Evolutionary conservation across 2,113 vertebrate genomes (phyloP), one percentile per base, ranked within the genome.

Genomic region (Dasyprocta punctata): DNA sequence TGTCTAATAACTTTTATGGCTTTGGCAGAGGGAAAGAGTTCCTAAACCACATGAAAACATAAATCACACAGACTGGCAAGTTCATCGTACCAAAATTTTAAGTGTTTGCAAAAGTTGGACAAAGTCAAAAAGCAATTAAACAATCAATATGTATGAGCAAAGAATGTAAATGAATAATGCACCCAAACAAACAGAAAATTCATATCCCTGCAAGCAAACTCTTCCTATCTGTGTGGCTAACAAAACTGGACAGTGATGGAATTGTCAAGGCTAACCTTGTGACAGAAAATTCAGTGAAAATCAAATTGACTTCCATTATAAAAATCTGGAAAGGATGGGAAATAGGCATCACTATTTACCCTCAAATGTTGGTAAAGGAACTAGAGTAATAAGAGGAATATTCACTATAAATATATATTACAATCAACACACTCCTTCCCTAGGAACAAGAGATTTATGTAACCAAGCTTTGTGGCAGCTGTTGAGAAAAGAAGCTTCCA

Each of bases 31-130:
- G 75, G 80, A 77, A 95, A 92, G 92, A 24, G 41, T 73, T 86
- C 85, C 89, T 95, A 82, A 93, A 44, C 49, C 69, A 88, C 16
- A 94, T 86, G 11, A 78, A 94, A 90, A 77, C 56, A 75, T 80
- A 86, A 90, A 73, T 87, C 54, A 80, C 38, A 84, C 90, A 90
- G 81, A 83, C 3, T 83, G 75, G 58, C n/a, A 75, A 75, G 52
- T 90, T 94, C 56, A 67, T 90, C 38, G 83, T 28, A 61, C 30
- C 49, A 83, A 83, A 93, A 92, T 30, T 71, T 61, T 36, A 93
- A 94, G 52, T 22, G 49, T 93, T 95, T 88, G 61, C 19, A 75
- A 49, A 94, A 88, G 73, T 71, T 67, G 69, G 36, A 82, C 58
- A 44, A 89, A 85, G 28, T 71, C 80, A 86, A 67, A 86, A 95